These are phyloP conservation scores for Miltochrista miniata DNA, from an alignment of 2,888 invertebrate species.

Conservation along the genomic window DNA sequence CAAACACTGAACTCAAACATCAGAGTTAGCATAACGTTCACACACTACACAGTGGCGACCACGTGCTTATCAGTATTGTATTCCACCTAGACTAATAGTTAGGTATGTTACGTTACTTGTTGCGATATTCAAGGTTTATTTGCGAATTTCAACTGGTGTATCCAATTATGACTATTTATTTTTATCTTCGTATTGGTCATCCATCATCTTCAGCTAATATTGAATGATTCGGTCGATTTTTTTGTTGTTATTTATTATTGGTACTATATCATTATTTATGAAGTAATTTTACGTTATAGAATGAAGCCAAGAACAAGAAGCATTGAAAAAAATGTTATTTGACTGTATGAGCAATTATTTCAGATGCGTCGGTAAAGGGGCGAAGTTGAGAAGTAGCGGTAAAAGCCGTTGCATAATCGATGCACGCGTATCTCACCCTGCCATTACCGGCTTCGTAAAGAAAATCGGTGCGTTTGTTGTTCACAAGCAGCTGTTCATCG, in stretches of 20 bases:
- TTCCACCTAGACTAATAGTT: conserved; percentile 40
- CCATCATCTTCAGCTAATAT: background rate
- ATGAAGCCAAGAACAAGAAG: no score
- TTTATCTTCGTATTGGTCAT: background rate
- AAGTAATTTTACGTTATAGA: background rate
- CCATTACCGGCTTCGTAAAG: conserved; percentile 32
- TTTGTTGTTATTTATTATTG: background rate
- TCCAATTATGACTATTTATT: conserved; percentile 7
- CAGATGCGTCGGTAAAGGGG: conserved; percentile 13
- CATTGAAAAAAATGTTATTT: background rate
- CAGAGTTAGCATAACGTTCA: conserved; percentile 56
- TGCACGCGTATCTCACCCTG: conserved; percentile 48
- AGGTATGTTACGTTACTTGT: conserved; percentile 27
- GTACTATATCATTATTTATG: background rate
- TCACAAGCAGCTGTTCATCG: conserved; percentile 63
- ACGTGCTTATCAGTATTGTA: conserved; percentile 69
- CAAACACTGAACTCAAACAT: conserved; percentile 71
- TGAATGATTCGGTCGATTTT: no score
- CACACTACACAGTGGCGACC: conserved; percentile 39
- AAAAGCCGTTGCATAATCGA: conserved; percentile 39
- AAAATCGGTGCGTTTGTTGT: conserved; percentile 41
- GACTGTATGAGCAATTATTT: background rate
- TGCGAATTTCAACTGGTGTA: conserved; percentile 24
- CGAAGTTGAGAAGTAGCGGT: conserved; percentile 9
- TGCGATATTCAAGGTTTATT: conserved; percentile 35